A percentile compares a stretch with the other conserved stretches of the same genome.
Evolutionary conservation across 2,113 vertebrate genomes (phyloP).

Genomic region (Calidris pygmaea): DNA sequence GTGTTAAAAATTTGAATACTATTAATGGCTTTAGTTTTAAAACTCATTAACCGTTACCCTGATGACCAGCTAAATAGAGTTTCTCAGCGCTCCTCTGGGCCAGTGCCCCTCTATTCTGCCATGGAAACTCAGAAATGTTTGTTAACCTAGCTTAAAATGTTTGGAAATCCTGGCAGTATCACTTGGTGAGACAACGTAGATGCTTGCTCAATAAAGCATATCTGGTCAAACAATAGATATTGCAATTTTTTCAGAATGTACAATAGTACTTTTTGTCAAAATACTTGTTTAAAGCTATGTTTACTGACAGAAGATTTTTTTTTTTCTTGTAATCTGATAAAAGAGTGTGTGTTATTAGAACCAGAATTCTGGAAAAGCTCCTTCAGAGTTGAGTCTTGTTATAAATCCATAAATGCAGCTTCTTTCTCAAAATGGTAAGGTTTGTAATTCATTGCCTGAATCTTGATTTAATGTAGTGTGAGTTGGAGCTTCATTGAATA

Average conservation of each 20-base stretch:
- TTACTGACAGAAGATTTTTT: neutral
- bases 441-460: neutral
- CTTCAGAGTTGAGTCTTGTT: neutral
- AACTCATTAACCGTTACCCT: neutral
- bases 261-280: neutral
- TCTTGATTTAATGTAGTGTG: neutral
- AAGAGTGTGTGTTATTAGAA: neutral
- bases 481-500: neutral
- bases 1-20: neutral
- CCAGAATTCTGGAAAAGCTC: neutral
- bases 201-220: neutral
- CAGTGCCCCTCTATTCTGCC: neutral
- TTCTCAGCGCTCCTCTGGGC: neutral
- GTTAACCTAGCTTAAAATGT: neutral
- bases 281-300: neutral
- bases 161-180: neutral
- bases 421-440: neutral
- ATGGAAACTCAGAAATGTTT: neutral
- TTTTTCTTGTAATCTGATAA: neutral
- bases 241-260: neutral
- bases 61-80: neutral
- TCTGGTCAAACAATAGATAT: neutral
- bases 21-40: neutral
- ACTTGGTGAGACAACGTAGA: rapidly evolving
- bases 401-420: neutral